A percentile compares a stretch with the other conserved stretches of the same genome.
These are phyloP conservation scores for Macrochelys suwanniensis DNA, from an alignment of 2,797 vertebrate genomes.

Conservation along the genomic window DNA sequence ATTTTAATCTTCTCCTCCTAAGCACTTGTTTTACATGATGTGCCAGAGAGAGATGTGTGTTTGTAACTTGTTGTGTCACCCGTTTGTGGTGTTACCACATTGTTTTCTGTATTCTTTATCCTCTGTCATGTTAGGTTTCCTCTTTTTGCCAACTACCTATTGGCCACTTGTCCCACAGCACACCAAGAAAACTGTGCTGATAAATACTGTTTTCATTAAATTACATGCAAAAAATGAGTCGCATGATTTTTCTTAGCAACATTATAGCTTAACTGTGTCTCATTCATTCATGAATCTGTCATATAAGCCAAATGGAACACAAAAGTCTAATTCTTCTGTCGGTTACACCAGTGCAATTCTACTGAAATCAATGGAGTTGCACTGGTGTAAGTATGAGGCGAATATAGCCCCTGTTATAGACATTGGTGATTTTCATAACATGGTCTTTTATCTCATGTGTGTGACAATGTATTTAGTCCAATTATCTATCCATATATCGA, in stretches of 20 bases:
- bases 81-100: background rate
- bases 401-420: background rate
- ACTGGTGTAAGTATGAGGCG: background rate
- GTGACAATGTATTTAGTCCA: conserved; percentile 7
- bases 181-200: background rate
- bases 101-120: background rate
- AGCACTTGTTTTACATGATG: no score
- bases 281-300: background rate
- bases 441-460: background rate
- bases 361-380: background rate
- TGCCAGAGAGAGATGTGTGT: background rate
- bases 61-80: background rate
- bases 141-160: background rate
- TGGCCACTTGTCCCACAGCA: background rate
- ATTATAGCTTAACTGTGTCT: background rate
- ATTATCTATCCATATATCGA: conserved; percentile 5
- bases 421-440: background rate
- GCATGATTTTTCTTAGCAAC: background rate
- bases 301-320: background rate
- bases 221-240: background rate
- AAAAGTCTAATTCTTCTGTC: background rate
- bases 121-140: background rate
- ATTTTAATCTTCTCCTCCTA: no score
- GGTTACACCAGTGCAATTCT: background rate
- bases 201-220: background rate